Percentiles rank a stretch among this genome's conserved stretches.
Conservation (phyloP, 1,140 invertebrate genomes). For the Drosophila miranda region DNA sequence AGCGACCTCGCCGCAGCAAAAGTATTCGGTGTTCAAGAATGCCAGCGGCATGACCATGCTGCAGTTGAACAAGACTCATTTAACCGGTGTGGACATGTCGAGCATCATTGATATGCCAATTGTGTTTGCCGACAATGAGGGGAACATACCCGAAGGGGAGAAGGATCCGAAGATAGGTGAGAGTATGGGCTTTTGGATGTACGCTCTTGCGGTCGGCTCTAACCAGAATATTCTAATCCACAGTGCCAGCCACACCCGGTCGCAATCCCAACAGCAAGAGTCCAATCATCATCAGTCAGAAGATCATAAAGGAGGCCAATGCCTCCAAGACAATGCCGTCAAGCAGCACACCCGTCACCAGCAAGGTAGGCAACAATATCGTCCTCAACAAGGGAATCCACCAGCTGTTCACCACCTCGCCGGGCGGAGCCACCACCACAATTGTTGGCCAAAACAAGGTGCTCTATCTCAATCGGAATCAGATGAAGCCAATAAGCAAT, state of each 20-base stretch:
- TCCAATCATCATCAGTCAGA: slow-evolving; percentile 73
- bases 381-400: slow-evolving; percentile 71
- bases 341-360: slow-evolving; percentile 11
- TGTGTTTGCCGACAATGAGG: slow-evolving; percentile 86
- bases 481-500: slow-evolving; percentile 63
- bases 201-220: too few relatives aligned
- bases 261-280: slow-evolving; percentile 24
- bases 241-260: slow-evolving; percentile 2
- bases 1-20: slow-evolving; percentile 57
- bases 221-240: too few relatives aligned
- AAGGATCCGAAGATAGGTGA: slow-evolving; percentile 39
- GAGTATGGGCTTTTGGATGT: neutral
- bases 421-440: slow-evolving; percentile 18
- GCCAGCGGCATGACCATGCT: slow-evolving; percentile 70
- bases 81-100: slow-evolving; percentile 83
- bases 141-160: slow-evolving; percentile 64
- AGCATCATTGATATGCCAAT: slow-evolving; percentile 87
- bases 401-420: slow-evolving; percentile 45
- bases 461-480: slow-evolving; percentile 73
- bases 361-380: slow-evolving; percentile 47
- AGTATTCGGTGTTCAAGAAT: slow-evolving; percentile 83
- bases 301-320: slow-evolving; percentile 71
- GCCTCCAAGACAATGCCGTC: slow-evolving; percentile 2
- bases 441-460: slow-evolving; percentile 52
- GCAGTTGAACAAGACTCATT: slow-evolving; percentile 48